These are phyloP conservation scores for Elysia chlorotica DNA, from an alignment of 1,140 invertebrate species.

Conservation along the genomic window DNA sequence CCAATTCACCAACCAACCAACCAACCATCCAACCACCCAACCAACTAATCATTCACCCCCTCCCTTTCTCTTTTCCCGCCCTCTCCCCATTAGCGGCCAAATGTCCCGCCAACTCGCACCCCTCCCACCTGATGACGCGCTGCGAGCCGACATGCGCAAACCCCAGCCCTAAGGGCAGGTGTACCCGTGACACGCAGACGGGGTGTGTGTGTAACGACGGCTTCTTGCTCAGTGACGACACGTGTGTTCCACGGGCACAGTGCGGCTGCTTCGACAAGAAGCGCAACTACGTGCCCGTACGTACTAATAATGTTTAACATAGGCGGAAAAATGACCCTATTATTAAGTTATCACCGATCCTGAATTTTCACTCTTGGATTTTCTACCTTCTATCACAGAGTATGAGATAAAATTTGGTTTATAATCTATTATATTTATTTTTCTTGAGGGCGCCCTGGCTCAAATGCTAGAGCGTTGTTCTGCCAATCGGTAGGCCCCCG, in stretches of 20 bases:
- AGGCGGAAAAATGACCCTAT: too few species aligned
- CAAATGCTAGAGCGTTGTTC: too few species aligned
- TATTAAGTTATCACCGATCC: too few species aligned
- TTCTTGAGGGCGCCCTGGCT: too few species aligned
- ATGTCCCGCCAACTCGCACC: background rate
- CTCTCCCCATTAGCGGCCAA: background rate
- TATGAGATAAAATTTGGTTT: too few species aligned
- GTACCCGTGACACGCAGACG: slow-evolving; percentile 18
- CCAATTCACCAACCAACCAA: too few species aligned
- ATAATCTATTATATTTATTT: too few species aligned
- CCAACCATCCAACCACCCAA: too few species aligned
- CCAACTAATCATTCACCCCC: background rate
- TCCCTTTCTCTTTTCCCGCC: background rate
- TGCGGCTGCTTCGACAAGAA: slow-evolving; percentile 31
- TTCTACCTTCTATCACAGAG: too few species aligned
- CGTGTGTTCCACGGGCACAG: slow-evolving; percentile 20
- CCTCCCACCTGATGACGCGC: background rate
- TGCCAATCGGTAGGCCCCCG: too few species aligned
- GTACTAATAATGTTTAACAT: too few species aligned
- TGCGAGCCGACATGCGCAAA: background rate
- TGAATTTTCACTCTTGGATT: too few species aligned
- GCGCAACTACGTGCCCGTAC: slow-evolving; percentile 24
- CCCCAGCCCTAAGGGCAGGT: slow-evolving; percentile 4
- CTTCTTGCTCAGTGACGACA: slow-evolving; percentile 28
- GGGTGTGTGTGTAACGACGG: slow-evolving; percentile 32